phyloP scores from a whole-genome alignment of 2,797 vertebrate species.

The Anolis apletophallus region DNA sequence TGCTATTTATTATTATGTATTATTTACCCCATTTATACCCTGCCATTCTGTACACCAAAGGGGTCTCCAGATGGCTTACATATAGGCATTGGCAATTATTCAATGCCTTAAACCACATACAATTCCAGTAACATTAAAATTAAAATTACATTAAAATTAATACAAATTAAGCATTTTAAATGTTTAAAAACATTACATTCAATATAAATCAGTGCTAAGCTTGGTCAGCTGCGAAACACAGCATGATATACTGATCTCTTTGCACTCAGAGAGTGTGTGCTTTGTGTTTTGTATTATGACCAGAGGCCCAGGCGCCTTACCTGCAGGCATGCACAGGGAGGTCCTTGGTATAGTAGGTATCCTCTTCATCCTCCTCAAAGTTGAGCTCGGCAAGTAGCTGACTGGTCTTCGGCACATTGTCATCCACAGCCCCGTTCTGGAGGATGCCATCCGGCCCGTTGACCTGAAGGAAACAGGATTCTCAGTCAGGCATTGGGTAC shows the following conservation, averaged over 20 bases:
- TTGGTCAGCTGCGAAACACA: neutral
- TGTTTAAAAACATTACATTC: too few relatives aligned
- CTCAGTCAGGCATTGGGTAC: neutral
- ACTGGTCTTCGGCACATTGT: conserved; percentile 87
- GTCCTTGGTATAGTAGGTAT: conserved; percentile 95
- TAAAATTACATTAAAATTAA: too few relatives aligned
- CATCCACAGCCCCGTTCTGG: conserved; percentile 90
- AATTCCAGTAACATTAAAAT: too few relatives aligned
- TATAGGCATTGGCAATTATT: too few relatives aligned
- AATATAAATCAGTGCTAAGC: neutral
- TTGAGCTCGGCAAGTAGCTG: conserved; percentile 93
- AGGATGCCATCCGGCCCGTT: conserved; percentile 90
- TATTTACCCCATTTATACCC: too few relatives aligned
- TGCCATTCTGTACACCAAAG: too few relatives aligned
- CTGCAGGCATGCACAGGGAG: conserved; percentile 96
- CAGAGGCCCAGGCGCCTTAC: conserved; percentile 66
- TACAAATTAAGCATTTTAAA: too few relatives aligned
- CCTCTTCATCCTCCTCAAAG: conserved; percentile 95
- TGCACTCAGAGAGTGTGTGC: neutral
- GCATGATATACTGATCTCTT: neutral
- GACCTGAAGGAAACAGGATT: conserved; percentile 73
- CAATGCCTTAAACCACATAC: too few relatives aligned
- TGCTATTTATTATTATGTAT: too few relatives aligned
- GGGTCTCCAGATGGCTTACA: too few relatives aligned
- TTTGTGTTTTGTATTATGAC: neutral